Conservation (phyloP, 2,113 vertebrate genomes). For the Cavia aperea region DNA sequence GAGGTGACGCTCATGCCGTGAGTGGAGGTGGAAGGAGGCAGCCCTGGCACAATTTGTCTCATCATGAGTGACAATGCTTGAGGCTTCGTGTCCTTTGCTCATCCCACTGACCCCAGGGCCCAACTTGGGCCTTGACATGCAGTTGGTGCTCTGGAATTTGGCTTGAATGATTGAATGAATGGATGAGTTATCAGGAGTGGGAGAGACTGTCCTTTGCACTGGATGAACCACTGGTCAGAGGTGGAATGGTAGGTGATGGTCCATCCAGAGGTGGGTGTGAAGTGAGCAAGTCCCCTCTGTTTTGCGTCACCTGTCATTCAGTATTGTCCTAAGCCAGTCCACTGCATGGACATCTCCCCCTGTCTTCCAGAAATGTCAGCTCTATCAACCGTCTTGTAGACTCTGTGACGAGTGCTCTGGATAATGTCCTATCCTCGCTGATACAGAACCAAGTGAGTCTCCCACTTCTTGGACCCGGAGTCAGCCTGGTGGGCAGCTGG, state of each 20-base stretch:
- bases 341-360: neutral
- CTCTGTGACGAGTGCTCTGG: rapidly evolving
- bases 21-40: neutral
- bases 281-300: neutral
- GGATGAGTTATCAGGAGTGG: neutral
- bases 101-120: neutral
- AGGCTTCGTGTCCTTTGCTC: neutral
- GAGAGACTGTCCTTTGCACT: neutral
- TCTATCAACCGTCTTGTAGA: rapidly evolving
- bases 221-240: neutral
- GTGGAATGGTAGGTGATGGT: neutral
- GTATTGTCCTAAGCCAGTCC: neutral
- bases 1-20: neutral
- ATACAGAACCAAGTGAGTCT: neutral
- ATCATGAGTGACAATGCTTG: neutral
- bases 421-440: rapidly evolving
- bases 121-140: neutral
- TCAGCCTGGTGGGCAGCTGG: neutral
- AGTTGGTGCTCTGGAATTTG: neutral
- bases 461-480: neutral
- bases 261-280: neutral
- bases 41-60: neutral
- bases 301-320: too few relatives aligned
- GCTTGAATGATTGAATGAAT: neutral
- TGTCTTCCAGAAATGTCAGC: rapidly evolving